A percentile compares a stretch with the other conserved stretches of the same genome.
These are phyloP conservation scores for Reinhardtius hippoglossoides DNA, from an alignment of 2,113 vertebrate species.

Conservation along the genomic window DNA sequence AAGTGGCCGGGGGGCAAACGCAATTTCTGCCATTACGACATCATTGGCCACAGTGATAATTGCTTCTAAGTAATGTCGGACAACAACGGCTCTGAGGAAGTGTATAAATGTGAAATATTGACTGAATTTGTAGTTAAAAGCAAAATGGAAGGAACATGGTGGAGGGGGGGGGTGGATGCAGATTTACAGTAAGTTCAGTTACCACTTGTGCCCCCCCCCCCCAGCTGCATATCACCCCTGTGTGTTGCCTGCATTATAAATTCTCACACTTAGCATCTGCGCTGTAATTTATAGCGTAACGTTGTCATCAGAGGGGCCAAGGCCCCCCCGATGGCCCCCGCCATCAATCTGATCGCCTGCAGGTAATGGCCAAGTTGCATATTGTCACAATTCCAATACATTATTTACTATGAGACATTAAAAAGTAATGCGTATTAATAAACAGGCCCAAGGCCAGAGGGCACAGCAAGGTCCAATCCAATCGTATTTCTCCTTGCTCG, in stretches of 20 bases:
- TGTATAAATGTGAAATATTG: not conserved
- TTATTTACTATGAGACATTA: conserved; percentile 79
- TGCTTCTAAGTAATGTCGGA: not conserved
- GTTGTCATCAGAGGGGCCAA: conserved; percentile 65
- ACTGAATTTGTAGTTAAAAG: not conserved
- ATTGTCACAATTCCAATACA: conserved; percentile 79
- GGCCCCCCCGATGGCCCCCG: conserved; percentile 50
- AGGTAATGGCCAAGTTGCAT: conserved; percentile 71
- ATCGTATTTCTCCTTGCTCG: conserved; percentile 59
- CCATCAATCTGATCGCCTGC: conserved; percentile 75
- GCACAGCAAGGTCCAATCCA: conserved; percentile 50
- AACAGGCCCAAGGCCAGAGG: conserved; percentile 73
- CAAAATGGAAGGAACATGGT: not conserved
- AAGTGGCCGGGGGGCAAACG: not conserved
- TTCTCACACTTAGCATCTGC: conserved; percentile 66
- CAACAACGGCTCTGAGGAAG: not conserved
- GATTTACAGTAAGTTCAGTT: not conserved
- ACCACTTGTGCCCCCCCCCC: not conserved
- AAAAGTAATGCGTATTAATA: conserved; percentile 76
- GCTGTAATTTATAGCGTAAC: conserved; percentile 70
- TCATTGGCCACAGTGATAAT: not conserved
- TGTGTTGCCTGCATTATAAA: conserved; percentile 49
- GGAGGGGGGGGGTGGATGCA: not conserved
- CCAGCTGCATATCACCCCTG: conserved; percentile 16
- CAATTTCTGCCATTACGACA: not conserved